Conservation (phyloP, 1,140 invertebrate genomes). For the Dermatophagoides farinae region DNA sequence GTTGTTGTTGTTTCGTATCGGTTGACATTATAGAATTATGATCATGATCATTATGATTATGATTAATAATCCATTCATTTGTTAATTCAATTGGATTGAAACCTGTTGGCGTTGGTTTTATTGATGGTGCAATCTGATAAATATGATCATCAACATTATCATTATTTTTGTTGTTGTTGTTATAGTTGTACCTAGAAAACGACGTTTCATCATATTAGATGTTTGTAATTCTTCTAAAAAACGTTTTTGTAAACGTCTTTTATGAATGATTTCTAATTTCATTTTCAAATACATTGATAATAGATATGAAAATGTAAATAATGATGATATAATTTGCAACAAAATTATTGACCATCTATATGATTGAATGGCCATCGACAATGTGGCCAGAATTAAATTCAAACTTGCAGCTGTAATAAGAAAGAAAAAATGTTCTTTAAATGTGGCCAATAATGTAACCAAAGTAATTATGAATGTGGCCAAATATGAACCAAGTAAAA, state of each 20-base stretch:
- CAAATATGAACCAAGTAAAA: not conserved
- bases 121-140: too few relatives aligned
- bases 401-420: not conserved
- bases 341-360: slow-evolving; percentile 9
- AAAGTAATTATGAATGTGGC: not conserved
- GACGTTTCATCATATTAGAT: too few relatives aligned
- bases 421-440: slow-evolving; percentile 11
- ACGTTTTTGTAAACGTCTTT: not conserved
- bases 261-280: not conserved
- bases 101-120: too few relatives aligned
- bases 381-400: not conserved
- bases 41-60: too few relatives aligned
- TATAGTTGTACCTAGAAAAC: not conserved
- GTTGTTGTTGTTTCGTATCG: too few relatives aligned
- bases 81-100: not conserved
- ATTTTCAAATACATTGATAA: slow-evolving; percentile 6
- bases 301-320: slow-evolving; percentile 2
- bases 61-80: not conserved
- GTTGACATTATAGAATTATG: too few relatives aligned
- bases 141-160: too few relatives aligned
- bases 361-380: not conserved
- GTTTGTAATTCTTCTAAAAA: too few relatives aligned
- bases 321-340: slow-evolving; percentile 3
- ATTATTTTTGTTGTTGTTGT: too few relatives aligned
- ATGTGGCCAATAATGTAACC: slow-evolving; percentile 1